Evolutionary conservation across 2,113 vertebrate species (phyloP).

Genomic region (Dasyprocta punctata): DNA sequence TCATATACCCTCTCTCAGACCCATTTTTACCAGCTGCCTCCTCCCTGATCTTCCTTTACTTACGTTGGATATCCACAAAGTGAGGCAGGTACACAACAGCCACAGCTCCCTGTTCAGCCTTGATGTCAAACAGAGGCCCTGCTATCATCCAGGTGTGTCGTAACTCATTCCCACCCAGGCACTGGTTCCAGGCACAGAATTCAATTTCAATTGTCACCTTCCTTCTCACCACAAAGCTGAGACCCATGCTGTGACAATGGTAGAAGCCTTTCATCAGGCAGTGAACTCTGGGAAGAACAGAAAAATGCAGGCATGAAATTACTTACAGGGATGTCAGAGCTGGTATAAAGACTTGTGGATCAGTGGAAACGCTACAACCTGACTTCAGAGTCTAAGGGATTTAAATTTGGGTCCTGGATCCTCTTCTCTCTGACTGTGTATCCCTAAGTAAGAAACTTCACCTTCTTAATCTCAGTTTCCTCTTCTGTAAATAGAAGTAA

Average conservation of each 20-base stretch:
- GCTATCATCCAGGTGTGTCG: background rate
- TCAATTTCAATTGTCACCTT: constrained; percentile 23
- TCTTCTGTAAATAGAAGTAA: background rate
- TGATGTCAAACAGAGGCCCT: constrained; percentile 65
- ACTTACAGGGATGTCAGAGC: too few species aligned
- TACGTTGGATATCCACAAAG: constrained; percentile 69
- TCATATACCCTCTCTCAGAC: too few species aligned
- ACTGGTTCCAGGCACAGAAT: constrained; percentile 4
- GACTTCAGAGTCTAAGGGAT: background rate
- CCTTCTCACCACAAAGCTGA: constrained; percentile 45
- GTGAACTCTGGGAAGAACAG: constrained; percentile 27
- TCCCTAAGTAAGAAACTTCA: background rate
- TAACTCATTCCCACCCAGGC: background rate
- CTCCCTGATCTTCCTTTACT: rapidly evolving
- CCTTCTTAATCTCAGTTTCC: background rate
- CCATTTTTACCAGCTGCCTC: too few species aligned
- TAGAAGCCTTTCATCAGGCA: background rate
- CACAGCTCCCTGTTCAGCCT: background rate
- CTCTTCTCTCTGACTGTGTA: background rate
- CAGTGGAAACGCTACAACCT: background rate
- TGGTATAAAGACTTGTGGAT: background rate
- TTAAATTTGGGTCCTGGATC: background rate
- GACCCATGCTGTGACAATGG: constrained; percentile 44
- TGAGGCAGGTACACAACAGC: constrained; percentile 47
- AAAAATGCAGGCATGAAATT: background rate